Percentiles rank a stretch among this genome's conserved stretches.
Evolutionary conservation across 2,888 invertebrate species (phyloP).

Genomic region (Synergus umbraculus): DNA sequence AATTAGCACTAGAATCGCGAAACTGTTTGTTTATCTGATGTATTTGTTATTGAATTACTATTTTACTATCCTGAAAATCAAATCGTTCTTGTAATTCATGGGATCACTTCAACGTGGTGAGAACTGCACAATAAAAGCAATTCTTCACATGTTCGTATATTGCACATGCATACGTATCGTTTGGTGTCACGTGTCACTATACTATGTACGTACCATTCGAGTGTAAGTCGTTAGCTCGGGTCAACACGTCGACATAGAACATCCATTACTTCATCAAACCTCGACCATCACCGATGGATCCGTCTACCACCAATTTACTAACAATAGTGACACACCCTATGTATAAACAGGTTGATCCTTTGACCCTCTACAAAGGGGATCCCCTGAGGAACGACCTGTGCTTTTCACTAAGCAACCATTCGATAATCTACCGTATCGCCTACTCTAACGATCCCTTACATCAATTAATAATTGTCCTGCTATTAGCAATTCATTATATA

Average conservation of each 20-base stretch:
- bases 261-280: conserved; percentile 76
- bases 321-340: conserved; percentile 55
- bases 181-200: neutral
- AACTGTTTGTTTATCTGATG: neutral
- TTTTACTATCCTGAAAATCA: too few relatives aligned
- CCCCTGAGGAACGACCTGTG: conserved; percentile 12
- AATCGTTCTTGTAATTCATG: neutral
- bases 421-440: neutral
- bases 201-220: conserved; percentile 45
- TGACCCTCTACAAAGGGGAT: conserved; percentile 56
- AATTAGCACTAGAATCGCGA: neutral
- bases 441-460: neutral
- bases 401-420: neutral
- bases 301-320: conserved; percentile 62
- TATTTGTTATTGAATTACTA: neutral
- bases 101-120: neutral
- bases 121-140: neutral
- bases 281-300: conserved; percentile 68
- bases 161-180: neutral
- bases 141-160: neutral
- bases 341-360: conserved; percentile 64
- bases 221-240: conserved; percentile 52
- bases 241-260: conserved; percentile 74
- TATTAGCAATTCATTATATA: neutral
- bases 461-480: neutral